Evolutionary conservation across 2,888 invertebrate genomes (phyloP), one percentile per base, ranked within the genome.

Genomic region (Choreutis nemorana): DNA sequence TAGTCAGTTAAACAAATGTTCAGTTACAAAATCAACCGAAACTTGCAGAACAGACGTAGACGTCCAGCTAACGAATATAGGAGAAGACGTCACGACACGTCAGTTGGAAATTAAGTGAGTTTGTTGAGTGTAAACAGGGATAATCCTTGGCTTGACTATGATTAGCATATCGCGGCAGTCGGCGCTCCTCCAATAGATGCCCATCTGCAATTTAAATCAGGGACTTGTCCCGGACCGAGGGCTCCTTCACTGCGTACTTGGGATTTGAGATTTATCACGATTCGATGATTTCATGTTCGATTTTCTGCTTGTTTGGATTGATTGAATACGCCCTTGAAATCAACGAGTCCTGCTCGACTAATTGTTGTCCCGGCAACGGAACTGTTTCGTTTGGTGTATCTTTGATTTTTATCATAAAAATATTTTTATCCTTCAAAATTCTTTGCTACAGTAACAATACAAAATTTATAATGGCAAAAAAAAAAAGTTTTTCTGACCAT

Each of bases 81-180:
- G 54, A 50, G 56, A 58, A 63, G 71, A 65, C 64, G 66, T 62
- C 66, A 65, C 64, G 66, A 62, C 66, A 66, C 32, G 66, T 70
- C 64, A 62, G 63, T 55, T 57, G 56, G 57, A 78, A 77, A 75
- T 78, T 75, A 78, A 78, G 75, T 73, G 70, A 75, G 73, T 78
- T 78, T 75, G 77, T 75, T 73, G 73, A 73, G 75, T 75, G 77
- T 78, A 77, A 77, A 78, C 75, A 75, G 73, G 75, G 73, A 77
- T 78, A 75, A 78, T 78, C 75, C 77, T 70, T 70, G 58, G 73
- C 75, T 77, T 68, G 71, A 57, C 71, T 73, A 72, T 77, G 72
- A 78, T 78, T 78, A 78, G 75, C 77, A 78, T 78, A 75, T 75
- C 77, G 75, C 70, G 70, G 65, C 55, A 68, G 75, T 75, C 71